phyloP scores from a whole-genome alignment of 2,797 vertebrate genomes.

The Tolypeutes matacus region DNA sequence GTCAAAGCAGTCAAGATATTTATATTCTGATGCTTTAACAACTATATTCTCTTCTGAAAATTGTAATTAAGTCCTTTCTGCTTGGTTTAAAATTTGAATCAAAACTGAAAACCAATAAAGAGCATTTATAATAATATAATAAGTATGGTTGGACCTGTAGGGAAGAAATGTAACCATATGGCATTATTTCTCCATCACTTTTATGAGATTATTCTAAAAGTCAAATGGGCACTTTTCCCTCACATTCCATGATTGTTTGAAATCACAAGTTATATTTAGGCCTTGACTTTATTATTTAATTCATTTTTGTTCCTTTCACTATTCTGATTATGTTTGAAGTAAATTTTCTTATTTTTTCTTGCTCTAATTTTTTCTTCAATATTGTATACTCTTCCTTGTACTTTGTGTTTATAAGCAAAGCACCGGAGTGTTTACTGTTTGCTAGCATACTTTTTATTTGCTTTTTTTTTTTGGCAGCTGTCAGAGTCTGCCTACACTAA shows the following conservation, averaged over 20 bases:
- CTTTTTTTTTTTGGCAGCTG: neutral
- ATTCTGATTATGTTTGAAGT: neutral
- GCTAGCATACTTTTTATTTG: neutral
- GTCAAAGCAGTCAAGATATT: too few relatives aligned
- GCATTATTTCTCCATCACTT: too few relatives aligned
- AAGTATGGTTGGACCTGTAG: too few relatives aligned
- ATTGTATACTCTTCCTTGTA: neutral
- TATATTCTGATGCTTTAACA: too few relatives aligned
- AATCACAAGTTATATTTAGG: neutral
- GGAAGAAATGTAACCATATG: too few relatives aligned
- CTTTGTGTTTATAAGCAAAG: neutral
- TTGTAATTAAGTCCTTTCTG: too few relatives aligned
- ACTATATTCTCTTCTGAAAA: too few relatives aligned
- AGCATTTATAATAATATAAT: too few relatives aligned
- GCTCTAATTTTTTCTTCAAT: neutral
- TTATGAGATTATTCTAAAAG: too few relatives aligned
- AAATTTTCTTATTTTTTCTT: neutral
- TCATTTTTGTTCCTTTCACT: neutral
- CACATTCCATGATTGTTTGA: neutral
- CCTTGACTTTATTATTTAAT: constrained; percentile 11
- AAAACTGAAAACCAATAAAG: too few relatives aligned
- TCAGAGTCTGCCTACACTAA: neutral
- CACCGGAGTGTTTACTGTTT: neutral
- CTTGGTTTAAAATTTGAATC: too few relatives aligned
- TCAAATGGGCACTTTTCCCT: too few relatives aligned